Base-by-base conservation (phyloP, 2,797 vertebrate genomes). In the Dendrocincla fuliginosa region DNA sequence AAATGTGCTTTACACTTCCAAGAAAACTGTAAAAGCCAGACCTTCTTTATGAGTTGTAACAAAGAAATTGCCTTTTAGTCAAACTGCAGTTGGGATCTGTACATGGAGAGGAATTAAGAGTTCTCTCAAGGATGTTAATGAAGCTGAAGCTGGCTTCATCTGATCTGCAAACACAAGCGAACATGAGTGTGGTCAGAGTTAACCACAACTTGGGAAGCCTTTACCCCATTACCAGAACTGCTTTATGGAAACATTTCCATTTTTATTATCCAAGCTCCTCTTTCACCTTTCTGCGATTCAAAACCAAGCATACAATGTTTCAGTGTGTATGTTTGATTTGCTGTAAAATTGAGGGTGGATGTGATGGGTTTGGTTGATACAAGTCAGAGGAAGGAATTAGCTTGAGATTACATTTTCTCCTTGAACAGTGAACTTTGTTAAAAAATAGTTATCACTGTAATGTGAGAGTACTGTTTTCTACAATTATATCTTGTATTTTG, bases 1-100 rank as follows among this genome's bases (percentile, higher is more conserved):
- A 28, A 0, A 0, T n/a, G 12, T n/a, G 7, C 24, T 24, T 71
- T 44, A 20, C 42, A 18, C 14, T 65, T 52, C 2, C 32, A 80
- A 42, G 22, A 86, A 78, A 85, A 80, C 2, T 1, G 4, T 73
- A 71, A 25, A 85, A 89, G 7, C 2, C 10, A 14, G 16, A 37
- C 59, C 10, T 47, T 64, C 64, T 67, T 68, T 41, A 27, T 75
- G 49, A 46, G 8, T 53, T 68, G 4, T 33, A 75, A 67, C 8
- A 39, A n/a, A 35, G 56, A 52, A 47, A 49, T 70, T 85, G 52
- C 25, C 13, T 69, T 56, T 42, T 30, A n/a, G 17, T 57, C 17
- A 73, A 84, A 27, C 39, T 77, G 5, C 7, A 22, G 5, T 44
- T 80, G 52, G 22, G 8, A 69, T 61, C 19, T 67, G 25, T 35